Conservation (phyloP, 2,797 vertebrate genomes). For the Paedocypris micromegethes region DNA sequence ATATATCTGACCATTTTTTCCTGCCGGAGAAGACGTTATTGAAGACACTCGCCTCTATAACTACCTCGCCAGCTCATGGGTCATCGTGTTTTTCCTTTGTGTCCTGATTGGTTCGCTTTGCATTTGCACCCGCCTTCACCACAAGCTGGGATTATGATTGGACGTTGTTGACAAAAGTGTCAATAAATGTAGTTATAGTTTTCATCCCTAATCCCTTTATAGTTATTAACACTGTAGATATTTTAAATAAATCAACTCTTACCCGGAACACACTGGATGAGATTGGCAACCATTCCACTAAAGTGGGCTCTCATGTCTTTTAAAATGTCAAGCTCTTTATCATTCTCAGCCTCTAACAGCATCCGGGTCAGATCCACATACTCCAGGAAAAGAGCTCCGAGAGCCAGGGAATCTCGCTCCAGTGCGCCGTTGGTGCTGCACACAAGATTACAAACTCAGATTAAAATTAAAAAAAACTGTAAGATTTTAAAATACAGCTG, state of each 20-base stretch:
- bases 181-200: too few relatives aligned
- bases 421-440: slow-evolving; percentile 91
- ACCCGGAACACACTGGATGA: slow-evolving; percentile 98
- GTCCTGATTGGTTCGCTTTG: too few relatives aligned
- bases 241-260: slow-evolving; percentile 39
- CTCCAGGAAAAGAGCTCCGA: slow-evolving; percentile 94
- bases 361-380: slow-evolving; percentile 97
- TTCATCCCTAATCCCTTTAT: too few relatives aligned
- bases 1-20: too few relatives aligned
- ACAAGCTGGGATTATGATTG: too few relatives aligned
- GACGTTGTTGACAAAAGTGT: too few relatives aligned
- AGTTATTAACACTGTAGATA: too few relatives aligned
- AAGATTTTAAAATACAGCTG: neutral
- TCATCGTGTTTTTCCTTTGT: too few relatives aligned
- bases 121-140: too few relatives aligned
- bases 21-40: too few relatives aligned
- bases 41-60: too few relatives aligned
- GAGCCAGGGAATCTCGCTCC: slow-evolving; percentile 89
- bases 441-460: neutral
- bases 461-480: neutral
- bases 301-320: slow-evolving; percentile 98
- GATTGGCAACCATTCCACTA: slow-evolving; percentile 96
- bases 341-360: slow-evolving; percentile 97
- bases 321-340: slow-evolving; percentile 96
- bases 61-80: too few relatives aligned